Conservation (phyloP, 2,888 invertebrate genomes). For the Schrankia costaestrigalis region DNA sequence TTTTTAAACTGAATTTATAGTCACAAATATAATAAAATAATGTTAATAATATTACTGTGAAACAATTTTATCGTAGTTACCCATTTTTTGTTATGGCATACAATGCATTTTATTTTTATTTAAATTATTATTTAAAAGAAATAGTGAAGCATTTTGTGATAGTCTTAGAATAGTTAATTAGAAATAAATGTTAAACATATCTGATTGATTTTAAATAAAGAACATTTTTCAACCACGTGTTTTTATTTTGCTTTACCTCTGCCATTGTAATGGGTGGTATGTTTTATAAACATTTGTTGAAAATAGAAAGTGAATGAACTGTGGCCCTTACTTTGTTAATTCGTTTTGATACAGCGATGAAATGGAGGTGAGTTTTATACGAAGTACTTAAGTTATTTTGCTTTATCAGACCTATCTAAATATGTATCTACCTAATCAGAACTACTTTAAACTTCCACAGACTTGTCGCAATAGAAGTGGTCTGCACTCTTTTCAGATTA, state of each 20-base stretch:
- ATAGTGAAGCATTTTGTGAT: constrained; percentile 43
- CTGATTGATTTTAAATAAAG: constrained; percentile 33
- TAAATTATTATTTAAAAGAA: constrained; percentile 16
- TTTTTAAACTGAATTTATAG: constrained; percentile 3
- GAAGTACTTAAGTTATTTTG: constrained; percentile 11
- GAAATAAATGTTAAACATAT: constrained; percentile 35
- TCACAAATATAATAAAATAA: constrained; percentile 12
- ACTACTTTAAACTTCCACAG: too few relatives aligned
- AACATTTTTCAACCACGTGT: constrained; percentile 10
- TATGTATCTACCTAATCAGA: too few relatives aligned
- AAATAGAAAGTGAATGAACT: constrained; percentile 2
- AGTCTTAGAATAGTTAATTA: constrained; percentile 41
- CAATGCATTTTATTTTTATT: constrained; percentile 48
- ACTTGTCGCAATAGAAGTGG: too few relatives aligned
- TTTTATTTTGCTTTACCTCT: constrained; percentile 2
- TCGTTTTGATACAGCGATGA: too few relatives aligned
- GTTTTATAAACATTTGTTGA: constrained; percentile 17
- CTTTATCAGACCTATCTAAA: too few relatives aligned
- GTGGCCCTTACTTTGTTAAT: constrained; percentile 10
- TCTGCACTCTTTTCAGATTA: too few relatives aligned
- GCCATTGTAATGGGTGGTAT: not conserved
- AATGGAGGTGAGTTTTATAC: not conserved
- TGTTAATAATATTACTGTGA: not conserved
- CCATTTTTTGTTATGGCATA: constrained; percentile 29
- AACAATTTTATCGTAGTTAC: constrained; percentile 14